These are phyloP conservation scores for Apistogramma diplotaenia DNA, from an alignment of 2,113 vertebrate species.

Conservation along the genomic window DNA sequence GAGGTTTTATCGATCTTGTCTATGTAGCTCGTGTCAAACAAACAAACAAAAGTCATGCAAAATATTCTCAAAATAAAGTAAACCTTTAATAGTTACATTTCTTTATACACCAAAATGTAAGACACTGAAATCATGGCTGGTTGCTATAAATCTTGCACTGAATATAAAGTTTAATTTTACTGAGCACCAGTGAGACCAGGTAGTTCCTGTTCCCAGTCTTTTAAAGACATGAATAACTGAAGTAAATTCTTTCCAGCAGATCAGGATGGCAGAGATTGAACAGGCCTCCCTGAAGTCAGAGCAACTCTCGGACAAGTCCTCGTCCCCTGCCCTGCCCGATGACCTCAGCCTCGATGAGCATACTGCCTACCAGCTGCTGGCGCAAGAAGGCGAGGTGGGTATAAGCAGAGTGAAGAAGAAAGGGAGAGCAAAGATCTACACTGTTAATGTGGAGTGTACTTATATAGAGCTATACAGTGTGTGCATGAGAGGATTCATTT, in stretches of 20 bases:
- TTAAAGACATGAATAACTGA: constrained; percentile 21
- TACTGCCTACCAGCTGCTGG: constrained; percentile 78
- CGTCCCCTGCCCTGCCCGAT: constrained; percentile 88
- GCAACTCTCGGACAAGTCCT: constrained; percentile 90
- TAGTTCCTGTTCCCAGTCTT: not conserved
- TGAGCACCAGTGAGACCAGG: not conserved
- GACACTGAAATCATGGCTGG: not conserved
- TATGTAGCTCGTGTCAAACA: not conserved
- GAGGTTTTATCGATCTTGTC: constrained; percentile 44
- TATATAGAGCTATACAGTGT: not conserved
- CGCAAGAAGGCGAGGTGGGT: constrained; percentile 83
- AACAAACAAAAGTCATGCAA: constrained; percentile 4
- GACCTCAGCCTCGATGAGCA: constrained; percentile 90
- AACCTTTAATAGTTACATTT: not conserved
- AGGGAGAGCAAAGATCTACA: not conserved
- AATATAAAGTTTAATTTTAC: not conserved
- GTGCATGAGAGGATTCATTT: not conserved
- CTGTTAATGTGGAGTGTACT: not conserved
- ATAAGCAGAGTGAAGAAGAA: not conserved
- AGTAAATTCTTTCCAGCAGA: constrained; percentile 73
- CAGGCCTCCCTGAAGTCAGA: constrained; percentile 89
- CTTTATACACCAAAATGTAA: not conserved
- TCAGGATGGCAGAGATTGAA: constrained; percentile 96
- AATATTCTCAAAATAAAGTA: not conserved
- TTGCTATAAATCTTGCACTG: not conserved